Base-by-base conservation (phyloP, 2,888 invertebrate species). In the Stenoptilia bipunctidactyla region DNA sequence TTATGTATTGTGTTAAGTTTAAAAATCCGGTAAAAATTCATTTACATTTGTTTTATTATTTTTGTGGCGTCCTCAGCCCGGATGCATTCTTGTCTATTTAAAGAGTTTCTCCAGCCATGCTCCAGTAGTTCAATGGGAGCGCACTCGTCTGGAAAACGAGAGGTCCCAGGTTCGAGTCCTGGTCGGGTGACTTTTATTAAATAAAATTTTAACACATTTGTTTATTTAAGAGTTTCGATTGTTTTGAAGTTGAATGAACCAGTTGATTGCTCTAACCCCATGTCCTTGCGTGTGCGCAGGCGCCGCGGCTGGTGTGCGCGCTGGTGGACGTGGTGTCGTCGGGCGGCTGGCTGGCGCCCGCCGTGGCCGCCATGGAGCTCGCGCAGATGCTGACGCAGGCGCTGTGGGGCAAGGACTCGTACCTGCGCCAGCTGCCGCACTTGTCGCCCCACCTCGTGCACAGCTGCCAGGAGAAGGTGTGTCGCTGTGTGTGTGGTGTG, bases 331-430 rank as follows among this genome's bases (percentile, higher is more conserved):
- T 96, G 36, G 82, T 85, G 0, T 95, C 55, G 89, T 96, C 96
- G 35, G 98, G 97, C 57, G 98, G 99, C 25, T 99, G 99, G 99
- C 85, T 99, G 38, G 91, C 96, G 0, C 98, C 99, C 0, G 99
- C 98, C 2, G 94, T 99, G 33, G 97, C 98, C 13, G 98, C 98
- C 56, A 99, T 99, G 99, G 99, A 99, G 77, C 85, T 99, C 58
- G 97, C 98, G 0, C 99, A 99, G 83, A 99, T 99, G 98, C 94
- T 96, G 1, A 99, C 99, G 0, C 99, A 99, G 77, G 98, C 98
- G 8, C 97, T 99, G 97, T 99, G 98, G 97, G 96, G 94, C 58
- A 98, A 97, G 73, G 99, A 99, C 79, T 96, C 97, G 0, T 97
- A 98, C 65, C 86, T 99, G 45, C 92, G 97, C 46, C 99, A 99